These are phyloP conservation scores for Flexamia atlantica DNA, from an alignment of 2,888 invertebrate species.

Conservation along the genomic window DNA sequence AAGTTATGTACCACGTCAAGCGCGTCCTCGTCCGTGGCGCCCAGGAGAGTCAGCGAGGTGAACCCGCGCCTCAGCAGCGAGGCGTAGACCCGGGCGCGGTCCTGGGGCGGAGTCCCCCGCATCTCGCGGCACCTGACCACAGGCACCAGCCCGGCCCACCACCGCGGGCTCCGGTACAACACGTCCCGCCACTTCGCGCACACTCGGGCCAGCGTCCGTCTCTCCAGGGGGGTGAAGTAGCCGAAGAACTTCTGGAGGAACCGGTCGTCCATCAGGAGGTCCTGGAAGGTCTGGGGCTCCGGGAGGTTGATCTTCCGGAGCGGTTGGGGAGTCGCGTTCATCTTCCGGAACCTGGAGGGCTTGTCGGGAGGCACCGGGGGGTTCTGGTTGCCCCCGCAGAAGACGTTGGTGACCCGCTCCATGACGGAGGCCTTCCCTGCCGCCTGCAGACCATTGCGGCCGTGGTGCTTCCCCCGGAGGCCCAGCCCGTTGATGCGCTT, in stretches of 20 bases:
- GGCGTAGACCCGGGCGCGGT: slow-evolving; percentile 81
- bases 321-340: slow-evolving; percentile 66
- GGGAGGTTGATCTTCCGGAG: slow-evolving; percentile 55
- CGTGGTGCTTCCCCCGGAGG: slow-evolving; percentile 79
- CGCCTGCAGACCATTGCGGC: slow-evolving; percentile 65
- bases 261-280: slow-evolving; percentile 90
- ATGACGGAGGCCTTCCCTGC: slow-evolving; percentile 83
- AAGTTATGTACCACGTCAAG: slow-evolving; percentile 92
- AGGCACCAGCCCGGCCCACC: slow-evolving; percentile 92
- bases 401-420: slow-evolving; percentile 92
- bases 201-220: slow-evolving; percentile 87
- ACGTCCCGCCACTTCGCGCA: slow-evolving; percentile 94
- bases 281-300: slow-evolving; percentile 64
- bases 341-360: slow-evolving; percentile 74
- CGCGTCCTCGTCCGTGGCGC: slow-evolving; percentile 94
- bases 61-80: slow-evolving; percentile 91
- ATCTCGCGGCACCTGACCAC: slow-evolving; percentile 92
- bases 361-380: slow-evolving; percentile 76
- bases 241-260: slow-evolving; percentile 92
- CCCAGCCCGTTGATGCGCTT: slow-evolving; percentile 90
- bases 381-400: slow-evolving; percentile 84
- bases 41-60: slow-evolving; percentile 89
- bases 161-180: slow-evolving; percentile 90
- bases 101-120: slow-evolving; percentile 76
- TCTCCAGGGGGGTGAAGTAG: slow-evolving; percentile 87